These are phyloP conservation scores for Dermochelys coriacea DNA, from an alignment of 2,797 vertebrate genomes.

Conservation along the genomic window DNA sequence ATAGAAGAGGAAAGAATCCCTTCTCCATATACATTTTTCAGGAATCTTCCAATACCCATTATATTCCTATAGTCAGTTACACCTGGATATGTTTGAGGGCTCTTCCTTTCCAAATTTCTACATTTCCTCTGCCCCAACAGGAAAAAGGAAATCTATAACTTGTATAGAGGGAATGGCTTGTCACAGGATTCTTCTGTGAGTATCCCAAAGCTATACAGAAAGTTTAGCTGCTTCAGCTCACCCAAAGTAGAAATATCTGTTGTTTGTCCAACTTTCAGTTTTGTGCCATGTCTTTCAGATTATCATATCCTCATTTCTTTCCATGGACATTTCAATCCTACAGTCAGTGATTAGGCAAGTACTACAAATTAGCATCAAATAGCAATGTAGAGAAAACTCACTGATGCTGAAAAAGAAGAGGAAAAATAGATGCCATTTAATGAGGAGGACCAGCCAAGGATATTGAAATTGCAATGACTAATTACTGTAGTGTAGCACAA, in stretches of 20 bases:
- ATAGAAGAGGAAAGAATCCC: background rate
- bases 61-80: background rate
- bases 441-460: background rate
- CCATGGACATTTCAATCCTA: background rate
- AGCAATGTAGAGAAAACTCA: background rate
- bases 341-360: background rate
- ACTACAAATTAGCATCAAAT: background rate
- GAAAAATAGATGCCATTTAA: background rate
- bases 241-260: background rate
- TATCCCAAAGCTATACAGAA: background rate
- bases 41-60: background rate
- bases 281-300: background rate
- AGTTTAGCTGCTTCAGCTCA: background rate
- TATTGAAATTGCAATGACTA: background rate
- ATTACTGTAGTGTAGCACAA: conserved; percentile 4
- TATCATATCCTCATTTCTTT: background rate
- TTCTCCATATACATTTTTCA: background rate
- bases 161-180: background rate
- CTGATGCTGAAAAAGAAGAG: background rate
- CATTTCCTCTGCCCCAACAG: background rate
- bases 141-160: background rate
- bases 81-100: background rate
- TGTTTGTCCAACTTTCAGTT: background rate
- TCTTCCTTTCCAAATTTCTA: background rate
- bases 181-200: background rate